Evolutionary conservation across 2,888 invertebrate genomes (phyloP), one percentile per base, ranked within the genome.

Genomic region (Brachycybe producta): DNA sequence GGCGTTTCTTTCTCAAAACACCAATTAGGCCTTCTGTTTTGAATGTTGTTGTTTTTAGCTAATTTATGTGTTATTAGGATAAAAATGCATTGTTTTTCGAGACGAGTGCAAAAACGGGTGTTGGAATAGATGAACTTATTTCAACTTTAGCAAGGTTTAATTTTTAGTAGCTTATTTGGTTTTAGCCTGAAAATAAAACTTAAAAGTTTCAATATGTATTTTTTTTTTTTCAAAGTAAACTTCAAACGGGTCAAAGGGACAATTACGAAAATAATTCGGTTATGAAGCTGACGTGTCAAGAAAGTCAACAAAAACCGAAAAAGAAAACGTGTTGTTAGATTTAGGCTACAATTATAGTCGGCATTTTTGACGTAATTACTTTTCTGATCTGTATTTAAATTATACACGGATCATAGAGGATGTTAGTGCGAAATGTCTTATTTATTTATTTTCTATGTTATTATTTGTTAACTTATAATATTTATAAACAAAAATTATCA

Each of bases 101-200:
- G 23, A 45, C 45, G 3, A 45, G 45, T 45, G 45, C 45, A 4
- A 45, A 45, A 45, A 34, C 30, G 30, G 24, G 27, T 4, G 17
- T 26, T 32, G 45, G 45, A 13, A 19, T 45, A 32, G 45, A 45
- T n/a, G 30, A 30, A 3, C 19, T 45, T n/a, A 32, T 45, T 5
- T 32, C 19, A 17, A 15, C 45, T 19, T 11, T 45, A 23, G 45
- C 45, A 26, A 45, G 34, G 45, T 45, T 17, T n/a, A 19, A 7
- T n/a, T 17, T 36, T 5, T 5, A 5, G 17, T 36, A 5, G 7
- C n/a, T 5, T 17, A 8, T 36, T 17, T 7, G 32, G 8, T 30
- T 11, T 30, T 30, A 30, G 8, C 13, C 8, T 30, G 13, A 30
- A 11, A 11, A 11, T 30, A 30, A 30, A 30, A 30, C 13, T 30